phyloP scores from a whole-genome alignment of 2,888 invertebrate genomes.

The Eustalomyia histrio region DNA sequence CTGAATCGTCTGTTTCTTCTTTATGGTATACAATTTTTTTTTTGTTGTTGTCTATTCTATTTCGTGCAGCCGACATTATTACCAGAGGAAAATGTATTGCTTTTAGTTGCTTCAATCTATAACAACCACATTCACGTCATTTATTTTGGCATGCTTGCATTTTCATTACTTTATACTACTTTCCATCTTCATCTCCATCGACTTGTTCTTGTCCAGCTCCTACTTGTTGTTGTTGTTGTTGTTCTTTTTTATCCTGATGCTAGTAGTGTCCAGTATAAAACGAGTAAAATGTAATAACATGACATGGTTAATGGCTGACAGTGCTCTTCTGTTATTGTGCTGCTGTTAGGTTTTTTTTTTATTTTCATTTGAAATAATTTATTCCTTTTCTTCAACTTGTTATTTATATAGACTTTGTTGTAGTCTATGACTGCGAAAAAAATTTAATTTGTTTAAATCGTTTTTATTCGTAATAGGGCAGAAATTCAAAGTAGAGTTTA shows the following conservation, averaged over 20 bases:
- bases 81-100: conserved; percentile 56
- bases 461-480: too few species aligned
- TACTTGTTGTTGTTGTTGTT: conserved; percentile 20
- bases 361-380: conserved; percentile 55
- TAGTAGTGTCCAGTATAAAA: conserved; percentile 45
- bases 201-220: conserved; percentile 28
- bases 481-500: too few species aligned
- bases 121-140: conserved; percentile 60
- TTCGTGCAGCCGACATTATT: conserved; percentile 53
- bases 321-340: conserved; percentile 59
- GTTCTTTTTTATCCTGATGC: conserved; percentile 35
- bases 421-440: neutral
- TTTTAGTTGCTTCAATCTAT: conserved; percentile 50
- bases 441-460: neutral
- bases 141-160: conserved; percentile 59
- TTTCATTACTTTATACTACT: conserved; percentile 47
- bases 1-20: conserved; percentile 58
- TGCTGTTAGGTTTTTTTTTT: conserved; percentile 40
- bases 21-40: neutral
- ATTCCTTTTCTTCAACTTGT: conserved; percentile 52
- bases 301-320: conserved; percentile 68
- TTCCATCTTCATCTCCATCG: conserved; percentile 33
- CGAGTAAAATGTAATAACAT: conserved; percentile 64
- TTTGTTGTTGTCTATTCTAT: conserved; percentile 4
- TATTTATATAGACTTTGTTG: conserved; percentile 36